A percentile compares a stretch with the other conserved stretches of the same genome.
Evolutionary conservation across 2,797 vertebrate species (phyloP).

Genomic region (Decapterus maruadsi): DNA sequence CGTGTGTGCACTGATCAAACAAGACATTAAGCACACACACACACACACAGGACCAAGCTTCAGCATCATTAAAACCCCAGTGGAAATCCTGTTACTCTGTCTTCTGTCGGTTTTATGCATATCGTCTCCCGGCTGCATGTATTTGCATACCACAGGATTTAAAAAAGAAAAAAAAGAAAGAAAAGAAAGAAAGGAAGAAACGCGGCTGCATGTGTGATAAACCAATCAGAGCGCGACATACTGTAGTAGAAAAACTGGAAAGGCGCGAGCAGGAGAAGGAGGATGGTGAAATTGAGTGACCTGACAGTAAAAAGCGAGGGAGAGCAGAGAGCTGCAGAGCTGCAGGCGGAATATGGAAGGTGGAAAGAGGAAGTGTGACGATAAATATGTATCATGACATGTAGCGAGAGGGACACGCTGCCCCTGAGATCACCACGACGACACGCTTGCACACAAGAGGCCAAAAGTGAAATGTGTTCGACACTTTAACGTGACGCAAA

Average conservation of each 20-base stretch:
- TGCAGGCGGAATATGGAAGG: not conserved
- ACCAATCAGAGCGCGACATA: slow-evolving; percentile 41
- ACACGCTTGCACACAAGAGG: too few species aligned
- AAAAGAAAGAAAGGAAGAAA: not conserved
- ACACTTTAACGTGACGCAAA: too few species aligned
- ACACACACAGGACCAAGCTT: slow-evolving; percentile 12
- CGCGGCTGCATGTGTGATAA: slow-evolving; percentile 7
- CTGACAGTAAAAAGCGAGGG: not conserved
- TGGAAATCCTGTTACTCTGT: slow-evolving; percentile 10
- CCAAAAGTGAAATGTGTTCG: too few species aligned
- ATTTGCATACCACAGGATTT: slow-evolving; percentile 55
- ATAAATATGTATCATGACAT: not conserved
- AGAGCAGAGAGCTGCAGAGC: not conserved
- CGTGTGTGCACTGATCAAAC: too few species aligned
- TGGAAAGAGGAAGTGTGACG: slow-evolving; percentile 4
- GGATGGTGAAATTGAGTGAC: not conserved
- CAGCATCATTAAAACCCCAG: slow-evolving; percentile 5
- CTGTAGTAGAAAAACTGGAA: slow-evolving; percentile 65
- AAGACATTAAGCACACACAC: too few species aligned
- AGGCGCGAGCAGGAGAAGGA: not conserved
- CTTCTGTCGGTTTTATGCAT: slow-evolving; percentile 5
- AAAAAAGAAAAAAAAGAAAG: too few species aligned
- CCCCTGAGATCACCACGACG: not conserved
- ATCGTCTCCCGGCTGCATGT: slow-evolving; percentile 4
- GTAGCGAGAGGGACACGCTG: not conserved